Evolutionary conservation across 2,113 vertebrate genomes (phyloP), one percentile per base, ranked within the genome.

Genomic region (Hippoglossus stenolepis): DNA sequence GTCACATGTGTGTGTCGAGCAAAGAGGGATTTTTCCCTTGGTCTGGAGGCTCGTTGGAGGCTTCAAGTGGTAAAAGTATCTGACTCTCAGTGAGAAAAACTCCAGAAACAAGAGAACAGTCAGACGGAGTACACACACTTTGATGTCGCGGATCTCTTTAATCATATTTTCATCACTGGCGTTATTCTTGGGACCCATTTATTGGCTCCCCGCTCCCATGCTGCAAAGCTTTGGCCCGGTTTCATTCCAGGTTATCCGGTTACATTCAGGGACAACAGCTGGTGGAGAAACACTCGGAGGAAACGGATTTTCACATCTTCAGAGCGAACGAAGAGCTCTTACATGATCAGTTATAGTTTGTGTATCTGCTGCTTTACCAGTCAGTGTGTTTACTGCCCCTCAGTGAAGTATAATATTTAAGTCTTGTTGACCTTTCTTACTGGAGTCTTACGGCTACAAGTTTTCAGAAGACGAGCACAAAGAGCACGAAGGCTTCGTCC

Each of bases 211-310:
- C 7, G 5, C 28, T 61, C 28, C 59, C 24, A 35, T 28, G 59
- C 28, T 61, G 26, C 4, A 61, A 61, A 61, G 17, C 58, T 35
- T 35, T 60, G 26, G 24, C 57, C 58, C 35, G n/a, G 35, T 20
- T 20, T 38, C 18, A 61, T 61, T 61, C 28, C 24, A 38, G 20
- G 59, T 61, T 38, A 61, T 61, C 59, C 59, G 38, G 59, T 61
- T 61, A 61, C 28, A 61, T n/a, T 61, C 20, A 38, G 59, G 31
- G 59, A 61, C 28, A 61, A 35, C 59, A 35, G 59, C 28, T 61
- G 59, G 24, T 20, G 18, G 13, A 26, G 56, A 58, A 23, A 58
- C 23, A 58, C 24, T 58, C 12, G 59, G 59, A 5, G 57, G 57
- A 58, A 58, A 23, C 18, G 1, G 26, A 15, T 58, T 15, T 57